Conservation (phyloP, 2,888 invertebrate genomes). For the Mythimna pallens region DNA sequence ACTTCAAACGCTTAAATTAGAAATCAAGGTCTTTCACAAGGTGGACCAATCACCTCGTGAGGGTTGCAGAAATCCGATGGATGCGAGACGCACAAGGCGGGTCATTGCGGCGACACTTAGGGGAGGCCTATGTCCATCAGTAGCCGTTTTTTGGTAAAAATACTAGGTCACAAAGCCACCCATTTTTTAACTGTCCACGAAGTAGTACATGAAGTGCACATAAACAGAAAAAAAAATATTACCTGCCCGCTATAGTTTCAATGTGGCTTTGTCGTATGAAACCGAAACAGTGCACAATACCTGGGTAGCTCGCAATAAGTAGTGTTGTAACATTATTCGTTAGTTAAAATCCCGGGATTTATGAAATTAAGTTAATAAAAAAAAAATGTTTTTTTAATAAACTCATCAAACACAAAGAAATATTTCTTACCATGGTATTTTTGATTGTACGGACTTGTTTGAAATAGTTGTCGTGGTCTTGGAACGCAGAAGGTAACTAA, state of each 20-base stretch:
- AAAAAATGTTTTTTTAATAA: neutral
- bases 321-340: constrained; percentile 30
- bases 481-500: no score
- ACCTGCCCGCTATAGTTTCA: constrained; percentile 13
- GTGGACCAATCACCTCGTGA: no score
- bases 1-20: no score
- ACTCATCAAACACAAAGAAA: no score
- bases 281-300: constrained; percentile 36
- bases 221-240: constrained; percentile 2
- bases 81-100: no score
- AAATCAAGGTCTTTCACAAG: no score
- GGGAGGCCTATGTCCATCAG: no score
- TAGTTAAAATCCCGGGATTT: constrained; percentile 16
- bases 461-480: no score
- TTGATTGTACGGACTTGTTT: no score
- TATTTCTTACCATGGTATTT: no score
- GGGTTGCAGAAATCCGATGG: no score
- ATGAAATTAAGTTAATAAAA: neutral
- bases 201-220: constrained; percentile 8
- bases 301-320: constrained; percentile 4
- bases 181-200: neutral
- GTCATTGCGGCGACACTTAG: no score
- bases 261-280: constrained; percentile 20
- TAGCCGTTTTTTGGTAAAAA: neutral
- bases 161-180: neutral